Evolutionary conservation across 2,888 invertebrate species (phyloP).

Genomic region (Drosophila engyochracea): DNA sequence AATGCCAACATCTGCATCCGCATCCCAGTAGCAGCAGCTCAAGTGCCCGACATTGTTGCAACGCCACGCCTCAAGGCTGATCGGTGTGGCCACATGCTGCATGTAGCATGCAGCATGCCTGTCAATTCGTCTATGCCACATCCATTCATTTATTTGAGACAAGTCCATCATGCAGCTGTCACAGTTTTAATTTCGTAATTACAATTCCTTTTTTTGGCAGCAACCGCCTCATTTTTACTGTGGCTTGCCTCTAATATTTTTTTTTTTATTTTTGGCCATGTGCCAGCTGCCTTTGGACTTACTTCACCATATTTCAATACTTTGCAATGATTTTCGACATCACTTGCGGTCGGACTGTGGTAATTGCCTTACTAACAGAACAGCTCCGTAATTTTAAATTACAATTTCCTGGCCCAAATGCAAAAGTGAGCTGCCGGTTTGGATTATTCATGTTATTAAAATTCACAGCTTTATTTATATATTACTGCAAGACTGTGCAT

Average conservation of each 20-base stretch:
- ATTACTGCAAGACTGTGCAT: neutral
- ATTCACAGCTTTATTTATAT: neutral
- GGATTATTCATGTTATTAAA: neutral
- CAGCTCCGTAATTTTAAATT: constrained; percentile 57
- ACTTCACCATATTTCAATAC: constrained; percentile 57
- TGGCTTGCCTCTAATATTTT: constrained; percentile 8
- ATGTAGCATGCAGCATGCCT: constrained; percentile 17
- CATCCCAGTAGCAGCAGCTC: constrained; percentile 45
- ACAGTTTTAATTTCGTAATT: constrained; percentile 78
- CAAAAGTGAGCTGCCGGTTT: neutral
- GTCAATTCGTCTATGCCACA: constrained; percentile 66
- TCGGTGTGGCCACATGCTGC: constrained; percentile 29
- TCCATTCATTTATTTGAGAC: constrained; percentile 71
- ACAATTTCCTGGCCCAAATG: constrained; percentile 12
- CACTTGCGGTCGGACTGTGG: constrained; percentile 43
- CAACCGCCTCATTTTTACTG: constrained; percentile 22
- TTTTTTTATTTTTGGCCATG: constrained; percentile 42
- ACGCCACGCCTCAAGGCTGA: constrained; percentile 56
- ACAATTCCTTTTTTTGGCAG: constrained; percentile 60
- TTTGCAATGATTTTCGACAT: constrained; percentile 72
- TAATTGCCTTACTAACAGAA: constrained; percentile 57
- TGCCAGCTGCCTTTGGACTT: constrained; percentile 48
- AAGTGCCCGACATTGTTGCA: constrained; percentile 40
- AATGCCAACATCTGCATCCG: constrained; percentile 59
- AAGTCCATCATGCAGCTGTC: constrained; percentile 79